Conservation (phyloP, 1,140 invertebrate species). For the Cryptotermes secundus region DNA sequence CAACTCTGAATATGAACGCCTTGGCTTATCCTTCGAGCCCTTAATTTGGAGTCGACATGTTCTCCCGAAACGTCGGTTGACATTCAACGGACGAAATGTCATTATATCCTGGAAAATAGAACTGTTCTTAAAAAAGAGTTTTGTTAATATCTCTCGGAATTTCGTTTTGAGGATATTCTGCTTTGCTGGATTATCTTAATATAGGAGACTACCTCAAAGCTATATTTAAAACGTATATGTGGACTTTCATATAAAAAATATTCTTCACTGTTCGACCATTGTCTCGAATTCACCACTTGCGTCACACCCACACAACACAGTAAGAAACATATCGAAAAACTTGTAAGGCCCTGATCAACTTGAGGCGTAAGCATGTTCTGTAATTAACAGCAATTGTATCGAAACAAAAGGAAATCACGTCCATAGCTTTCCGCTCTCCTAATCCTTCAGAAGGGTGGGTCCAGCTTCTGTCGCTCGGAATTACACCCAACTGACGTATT, state of each 20-base stretch:
- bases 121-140: too few relatives aligned
- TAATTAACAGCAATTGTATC: slow-evolving; percentile 18
- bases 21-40: too few relatives aligned
- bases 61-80: too few relatives aligned
- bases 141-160: too few relatives aligned
- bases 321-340: not conserved
- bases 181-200: not conserved
- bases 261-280: not conserved
- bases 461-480: not conserved
- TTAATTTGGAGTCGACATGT: too few relatives aligned
- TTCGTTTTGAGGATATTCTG: too few relatives aligned
- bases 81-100: too few relatives aligned
- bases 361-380: not conserved
- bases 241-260: not conserved
- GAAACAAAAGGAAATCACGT: slow-evolving; percentile 17
- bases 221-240: not conserved
- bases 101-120: too few relatives aligned
- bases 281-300: not conserved
- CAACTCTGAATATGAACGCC: too few relatives aligned
- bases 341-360: not conserved
- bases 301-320: not conserved
- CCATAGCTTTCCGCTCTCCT: not conserved
- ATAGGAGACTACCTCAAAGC: not conserved
- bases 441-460: not conserved
- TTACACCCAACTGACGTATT: not conserved